Evolutionary conservation across 1,140 invertebrate species (phyloP), one percentile per base, ranked within the genome.

Genomic region (Caenorhabditis briggsae): DNA sequence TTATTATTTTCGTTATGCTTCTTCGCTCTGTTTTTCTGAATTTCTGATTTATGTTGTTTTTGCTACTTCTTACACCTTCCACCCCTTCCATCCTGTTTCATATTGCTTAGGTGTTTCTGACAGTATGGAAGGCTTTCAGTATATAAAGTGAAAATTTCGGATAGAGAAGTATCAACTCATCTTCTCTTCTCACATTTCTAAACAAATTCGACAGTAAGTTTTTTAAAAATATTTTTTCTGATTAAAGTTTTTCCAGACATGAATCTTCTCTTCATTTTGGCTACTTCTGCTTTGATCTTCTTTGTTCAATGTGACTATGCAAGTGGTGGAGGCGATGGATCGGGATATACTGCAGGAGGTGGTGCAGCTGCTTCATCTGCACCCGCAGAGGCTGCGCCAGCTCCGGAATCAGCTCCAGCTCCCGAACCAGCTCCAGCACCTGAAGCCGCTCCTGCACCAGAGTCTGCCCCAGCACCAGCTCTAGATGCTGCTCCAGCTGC

Each of bases 41-140:
- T 46, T 70, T 70, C 7, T 43, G 33, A 46, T 70, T 46, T 16
- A 43, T 70, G 64, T 70, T 70, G 59, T 64, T 70, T 70, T 70
- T 70, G 11, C 16, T 16, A 18, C 12, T 43, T 70, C 43, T 70
- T 70, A 46, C 64, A 70, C 33, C 64, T 70, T 43, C 18, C 9
- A 61, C 23, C 59, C 12, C 20, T 61, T 61, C 20, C 59, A 23
- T 2, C 16, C n/a, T 9, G 11, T 61, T 14, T 33, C 16, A 53
- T 53, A 53, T 53, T 33, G 33, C 33, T 3, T 33, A 20, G n/a
- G 56, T 58, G 56, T 8, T 61, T 61, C 59, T 25, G 5, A 33
- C 33, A 33, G 33, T 20, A 20, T 12, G 7, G 20, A 11, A 11
- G 59, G 59, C 20, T 58, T 58, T n/a, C 3, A 58, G 18, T 61